These are phyloP conservation scores for Choloepus didactylus DNA, from an alignment of 2,797 vertebrate genomes.

Conservation along the genomic window DNA sequence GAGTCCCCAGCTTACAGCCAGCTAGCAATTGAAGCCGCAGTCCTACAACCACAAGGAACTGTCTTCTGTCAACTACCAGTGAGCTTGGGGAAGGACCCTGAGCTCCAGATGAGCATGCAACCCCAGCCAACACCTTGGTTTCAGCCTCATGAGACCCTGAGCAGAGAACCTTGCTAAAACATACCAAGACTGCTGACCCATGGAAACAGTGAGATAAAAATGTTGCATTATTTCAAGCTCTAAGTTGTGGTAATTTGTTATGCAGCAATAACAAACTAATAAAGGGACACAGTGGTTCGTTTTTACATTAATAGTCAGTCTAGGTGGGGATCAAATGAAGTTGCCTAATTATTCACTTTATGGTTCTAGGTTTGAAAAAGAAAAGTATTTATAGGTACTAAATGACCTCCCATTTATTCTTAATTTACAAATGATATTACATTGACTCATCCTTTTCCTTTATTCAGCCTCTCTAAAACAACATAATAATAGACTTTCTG, in stretches of 20 bases:
- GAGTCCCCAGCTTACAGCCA: neutral
- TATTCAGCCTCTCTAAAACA: neutral
- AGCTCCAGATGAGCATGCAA: neutral
- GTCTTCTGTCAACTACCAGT: neutral
- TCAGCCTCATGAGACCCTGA: neutral
- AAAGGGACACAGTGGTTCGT: neutral
- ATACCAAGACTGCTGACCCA: neutral
- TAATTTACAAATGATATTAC: neutral
- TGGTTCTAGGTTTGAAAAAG: neutral
- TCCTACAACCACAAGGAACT: neutral
- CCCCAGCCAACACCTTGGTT: neutral
- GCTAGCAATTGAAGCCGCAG: neutral
- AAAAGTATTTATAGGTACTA: neutral
- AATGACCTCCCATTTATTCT: neutral
- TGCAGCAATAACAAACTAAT: neutral
- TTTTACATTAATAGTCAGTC: neutral
- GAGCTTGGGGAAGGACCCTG: neutral
- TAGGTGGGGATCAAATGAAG: neutral
- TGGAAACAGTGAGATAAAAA: neutral
- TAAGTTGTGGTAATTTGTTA: neutral
- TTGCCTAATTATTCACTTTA: neutral
- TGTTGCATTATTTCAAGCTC: neutral
- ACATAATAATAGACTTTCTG: neutral
- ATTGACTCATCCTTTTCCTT: neutral
- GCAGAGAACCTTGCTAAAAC: neutral